A percentile compares a stretch with the other conserved stretches of the same genome.
These are phyloP conservation scores for Microtus richardsoni DNA, from an alignment of 2,113 vertebrate species.

Conservation along the genomic window DNA sequence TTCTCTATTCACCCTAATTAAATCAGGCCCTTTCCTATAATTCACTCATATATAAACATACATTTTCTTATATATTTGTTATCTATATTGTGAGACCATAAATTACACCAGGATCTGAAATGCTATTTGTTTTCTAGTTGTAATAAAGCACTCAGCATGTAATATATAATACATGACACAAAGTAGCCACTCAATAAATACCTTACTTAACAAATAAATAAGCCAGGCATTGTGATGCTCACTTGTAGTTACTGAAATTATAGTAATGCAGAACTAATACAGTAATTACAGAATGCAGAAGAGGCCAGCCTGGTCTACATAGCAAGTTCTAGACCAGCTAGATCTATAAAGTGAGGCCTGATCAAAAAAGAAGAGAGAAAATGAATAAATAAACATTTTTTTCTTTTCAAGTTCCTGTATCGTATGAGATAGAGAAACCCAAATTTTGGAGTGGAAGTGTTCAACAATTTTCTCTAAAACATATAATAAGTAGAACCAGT, in stretches of 20 bases:
- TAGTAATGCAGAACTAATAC: background rate
- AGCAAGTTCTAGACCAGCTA: background rate
- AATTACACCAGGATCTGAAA: conserved; percentile 7
- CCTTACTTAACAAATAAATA: conserved; percentile 22
- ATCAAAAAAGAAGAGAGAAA: background rate
- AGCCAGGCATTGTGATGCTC: background rate
- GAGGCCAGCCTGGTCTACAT: background rate
- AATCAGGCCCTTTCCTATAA: background rate
- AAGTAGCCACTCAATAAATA: conserved; percentile 13
- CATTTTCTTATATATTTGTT: conserved; percentile 46
- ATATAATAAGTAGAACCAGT: conserved; percentile 17
- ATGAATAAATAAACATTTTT: background rate
- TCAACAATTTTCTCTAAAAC: background rate
- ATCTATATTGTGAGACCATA: background rate
- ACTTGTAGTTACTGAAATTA: background rate
- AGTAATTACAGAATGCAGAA: background rate
- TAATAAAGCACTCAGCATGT: background rate
- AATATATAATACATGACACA: background rate
- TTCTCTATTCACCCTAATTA: conserved; percentile 48
- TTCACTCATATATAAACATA: conserved; percentile 5
- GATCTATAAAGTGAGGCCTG: background rate
- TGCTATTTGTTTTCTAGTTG: background rate
- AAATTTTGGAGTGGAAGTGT: background rate
- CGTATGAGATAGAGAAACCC: background rate
- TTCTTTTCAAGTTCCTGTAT: conserved; percentile 31